phyloP scores from a whole-genome alignment of 2,113 vertebrate species.

The Actenoides hombroni region DNA sequence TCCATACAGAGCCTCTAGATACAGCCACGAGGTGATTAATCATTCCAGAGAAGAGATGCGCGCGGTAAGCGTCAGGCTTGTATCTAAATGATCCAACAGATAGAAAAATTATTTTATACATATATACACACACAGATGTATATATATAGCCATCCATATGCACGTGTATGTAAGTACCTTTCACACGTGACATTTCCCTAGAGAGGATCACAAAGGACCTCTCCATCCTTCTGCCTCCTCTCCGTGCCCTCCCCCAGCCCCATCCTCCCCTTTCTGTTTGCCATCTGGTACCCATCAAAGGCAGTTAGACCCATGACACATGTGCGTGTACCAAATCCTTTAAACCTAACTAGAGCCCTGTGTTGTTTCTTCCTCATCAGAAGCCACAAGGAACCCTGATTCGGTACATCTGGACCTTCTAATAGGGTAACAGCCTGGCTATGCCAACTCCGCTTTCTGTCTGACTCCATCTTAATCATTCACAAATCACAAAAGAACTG shows the following conservation, averaged over 20 bases:
- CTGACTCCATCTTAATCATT: slow-evolving; percentile 59
- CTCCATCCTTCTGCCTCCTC: not conserved
- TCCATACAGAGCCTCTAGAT: not conserved
- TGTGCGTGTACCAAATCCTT: slow-evolving; percentile 51
- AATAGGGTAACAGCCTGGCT: slow-evolving; percentile 53
- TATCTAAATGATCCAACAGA: not conserved
- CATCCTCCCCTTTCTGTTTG: slow-evolving; percentile 24
- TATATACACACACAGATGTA: too few relatives aligned
- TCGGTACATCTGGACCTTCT: slow-evolving; percentile 64
- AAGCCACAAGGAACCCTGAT: slow-evolving; percentile 51
- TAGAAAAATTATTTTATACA: not conserved
- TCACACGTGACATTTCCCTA: not conserved
- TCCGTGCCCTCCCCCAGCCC: not conserved
- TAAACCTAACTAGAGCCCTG: slow-evolving; percentile 60
- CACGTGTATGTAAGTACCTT: not conserved
- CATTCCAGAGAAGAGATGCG: not conserved
- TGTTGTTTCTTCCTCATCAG: slow-evolving; percentile 63
- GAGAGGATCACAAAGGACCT: not conserved
- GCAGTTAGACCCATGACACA: slow-evolving; percentile 50
- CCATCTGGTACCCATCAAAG: slow-evolving; percentile 67
- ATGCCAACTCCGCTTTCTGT: slow-evolving; percentile 55
- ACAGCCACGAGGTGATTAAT: not conserved
- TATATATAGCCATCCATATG: not conserved
- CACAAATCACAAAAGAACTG: slow-evolving; percentile 46
- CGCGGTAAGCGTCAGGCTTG: not conserved